Evolutionary conservation across 30 jellyfish, hydroid and myxozoan genomes (phyloP), one percentile per base, ranked within the genome.

Genomic region (Hydra vulgaris): DNA sequence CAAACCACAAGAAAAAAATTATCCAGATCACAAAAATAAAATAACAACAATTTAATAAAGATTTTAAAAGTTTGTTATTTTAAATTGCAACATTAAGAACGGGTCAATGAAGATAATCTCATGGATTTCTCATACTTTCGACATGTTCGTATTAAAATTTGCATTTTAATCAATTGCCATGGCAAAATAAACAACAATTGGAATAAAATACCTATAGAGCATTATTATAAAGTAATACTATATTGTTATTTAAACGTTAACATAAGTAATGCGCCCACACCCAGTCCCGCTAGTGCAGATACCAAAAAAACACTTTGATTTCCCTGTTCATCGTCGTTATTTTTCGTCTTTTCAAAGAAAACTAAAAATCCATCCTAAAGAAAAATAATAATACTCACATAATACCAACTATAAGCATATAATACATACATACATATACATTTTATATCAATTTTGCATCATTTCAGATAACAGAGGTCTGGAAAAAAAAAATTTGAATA

Each of bases 261-360:
- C 97, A 90, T 90, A 52, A 90, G 88, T 1, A 90, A 69, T 1
- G 97, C 97, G 55, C 97, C 97, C 23, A 90, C 26, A 18, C 97
- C 97, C 15, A 90, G 84, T 19, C 97, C 97, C n/a, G 97, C 97
- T 20, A 90, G 85, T 7, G 97, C 95, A 24, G 97, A 90, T 21
- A 90, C 71, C 25, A 90, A 77, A 68, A 90, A 86, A 0, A 95
- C 97, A 69, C 80, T 84, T 27, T 80, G 75, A 24, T 54, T 81
- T 4, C 79, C 86, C 53, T 77, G 83, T 24, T 79, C 87, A 18
- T 74, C 77, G 19, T 68, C 90, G 24, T 83, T 86, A 55, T 74
- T 72, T 23, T 81, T 75, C 0, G 85, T 26, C 75, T 85, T 78
- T 19, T 81, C 83, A 81, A 90, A 90, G 87, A 90, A 90, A 21